Base-by-base conservation (phyloP, 2,113 vertebrate species). In the Microtus montanus region DNA sequence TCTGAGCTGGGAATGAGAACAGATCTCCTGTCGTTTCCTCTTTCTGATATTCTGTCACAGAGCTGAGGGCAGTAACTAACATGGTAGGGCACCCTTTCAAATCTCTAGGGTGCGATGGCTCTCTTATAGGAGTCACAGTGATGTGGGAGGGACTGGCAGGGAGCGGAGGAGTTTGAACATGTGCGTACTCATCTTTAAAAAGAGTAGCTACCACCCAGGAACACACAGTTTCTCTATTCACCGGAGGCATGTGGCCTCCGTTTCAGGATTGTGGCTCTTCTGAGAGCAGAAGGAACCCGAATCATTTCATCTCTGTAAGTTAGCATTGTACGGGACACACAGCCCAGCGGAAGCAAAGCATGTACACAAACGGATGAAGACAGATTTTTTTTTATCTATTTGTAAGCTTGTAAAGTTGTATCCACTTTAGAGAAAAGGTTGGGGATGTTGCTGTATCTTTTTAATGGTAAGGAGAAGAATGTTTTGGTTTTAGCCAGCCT, bases 321-420 rank as follows among this genome's bases (percentile, higher is more conserved):
- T 63, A 58, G 74, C 17, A 15, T 3, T 10, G 2, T 20, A 17
- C 35, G 6, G 3, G 58, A 28, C n/a, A 6, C 17, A 28, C 0
- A 2, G 66, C n/a, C 88, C 41, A 38, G 33, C 38, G 38, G n/a
- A 63, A 13, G n/a, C n/a, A 63, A 58, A 63, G 30, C n/a, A 63
- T 17, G 26, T 63, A 30, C 28, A 63, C 58, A 66, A 26, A 20
- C 47, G 28, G 64, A 24, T 38, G 63, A 74, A 38, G 30, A 73
- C 12, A 12, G 64, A 70, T 5, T 38, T 2, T 5, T 38, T 2
- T 38, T 2, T 1, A 35, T 4, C 38, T 8, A 28, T 54, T 85
- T 71, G 20, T 91, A 86, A 82, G 74, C 9, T 75, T 75, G 38
- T 70, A 87, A 74, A 74, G 47, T 58, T 33, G 87, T 26, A 87